Conservation (phyloP, 2,888 invertebrate species). For the Orthonevra nobilis region DNA sequence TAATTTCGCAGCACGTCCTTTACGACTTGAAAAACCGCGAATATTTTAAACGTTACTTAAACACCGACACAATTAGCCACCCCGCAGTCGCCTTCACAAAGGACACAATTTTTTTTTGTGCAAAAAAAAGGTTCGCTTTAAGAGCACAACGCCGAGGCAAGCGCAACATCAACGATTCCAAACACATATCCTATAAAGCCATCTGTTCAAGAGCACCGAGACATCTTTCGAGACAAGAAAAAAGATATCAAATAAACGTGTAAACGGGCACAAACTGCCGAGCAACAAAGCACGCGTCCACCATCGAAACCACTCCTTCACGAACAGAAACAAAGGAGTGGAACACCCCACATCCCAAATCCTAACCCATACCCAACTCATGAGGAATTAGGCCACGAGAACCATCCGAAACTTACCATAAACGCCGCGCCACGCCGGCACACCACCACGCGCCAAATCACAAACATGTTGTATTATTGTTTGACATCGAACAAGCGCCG, state of each 20-base stretch:
- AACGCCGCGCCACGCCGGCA: constrained; percentile 31
- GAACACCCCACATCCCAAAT: not conserved
- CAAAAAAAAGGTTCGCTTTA: not conserved
- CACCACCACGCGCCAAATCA: constrained; percentile 12
- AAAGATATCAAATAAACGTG: constrained; percentile 37
- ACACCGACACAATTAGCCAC: constrained; percentile 30
- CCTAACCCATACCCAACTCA: not conserved
- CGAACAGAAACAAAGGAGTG: not conserved
- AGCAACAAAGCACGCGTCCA: not conserved
- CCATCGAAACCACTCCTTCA: not conserved
- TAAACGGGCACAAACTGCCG: constrained; percentile 11
- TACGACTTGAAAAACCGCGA: too few species aligned
- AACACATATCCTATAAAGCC: constrained; percentile 41
- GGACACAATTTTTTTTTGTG: not conserved
- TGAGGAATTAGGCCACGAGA: constrained; percentile 12
- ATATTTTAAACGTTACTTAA: too few species aligned
- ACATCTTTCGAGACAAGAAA: constrained; percentile 30
- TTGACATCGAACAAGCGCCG: constrained; percentile 49
- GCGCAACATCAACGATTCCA: constrained; percentile 9
- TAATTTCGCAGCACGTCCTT: too few species aligned
- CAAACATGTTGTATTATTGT: constrained; percentile 56
- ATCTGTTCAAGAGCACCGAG: constrained; percentile 26
- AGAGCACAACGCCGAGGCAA: not conserved
- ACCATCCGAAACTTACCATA: too few species aligned
- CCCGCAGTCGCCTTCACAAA: not conserved